These are phyloP conservation scores for Lutjanus erythropterus DNA, from an alignment of 2,113 vertebrate genomes.

Conservation along the genomic window DNA sequence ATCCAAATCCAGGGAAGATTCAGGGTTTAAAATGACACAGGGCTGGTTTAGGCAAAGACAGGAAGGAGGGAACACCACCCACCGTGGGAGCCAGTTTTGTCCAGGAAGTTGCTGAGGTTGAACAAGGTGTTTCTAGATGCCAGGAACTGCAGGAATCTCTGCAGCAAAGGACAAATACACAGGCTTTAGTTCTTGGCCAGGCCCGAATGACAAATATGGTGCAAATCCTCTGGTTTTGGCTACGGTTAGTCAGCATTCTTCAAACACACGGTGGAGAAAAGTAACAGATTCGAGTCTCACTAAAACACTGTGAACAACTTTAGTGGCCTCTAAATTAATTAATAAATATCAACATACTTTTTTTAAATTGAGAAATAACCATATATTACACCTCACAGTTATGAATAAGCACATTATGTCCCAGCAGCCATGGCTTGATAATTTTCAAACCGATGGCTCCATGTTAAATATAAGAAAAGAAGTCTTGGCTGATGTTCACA, in stretches of 20 bases:
- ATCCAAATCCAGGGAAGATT: neutral
- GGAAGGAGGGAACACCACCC: constrained; percentile 58
- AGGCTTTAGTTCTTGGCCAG: neutral
- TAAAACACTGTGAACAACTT: too few species aligned
- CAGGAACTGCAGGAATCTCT: constrained; percentile 98
- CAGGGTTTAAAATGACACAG: neutral
- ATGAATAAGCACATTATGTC: constrained; percentile 8
- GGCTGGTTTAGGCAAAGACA: neutral
- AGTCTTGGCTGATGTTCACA: neutral
- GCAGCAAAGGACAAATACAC: constrained; percentile 52
- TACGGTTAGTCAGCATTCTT: neutral
- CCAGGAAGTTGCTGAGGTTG: constrained; percentile 99
- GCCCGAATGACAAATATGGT: neutral
- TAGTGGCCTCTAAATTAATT: too few species aligned
- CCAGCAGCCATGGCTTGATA: neutral
- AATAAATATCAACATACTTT: too few species aligned
- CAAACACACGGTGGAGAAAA: too few species aligned
- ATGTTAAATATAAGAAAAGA: neutral
- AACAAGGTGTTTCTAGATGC: constrained; percentile 98
- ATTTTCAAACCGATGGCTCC: constrained; percentile 30
- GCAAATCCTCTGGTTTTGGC: neutral
- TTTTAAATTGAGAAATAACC: neutral
- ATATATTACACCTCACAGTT: neutral
- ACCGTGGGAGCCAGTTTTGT: constrained; percentile 99
- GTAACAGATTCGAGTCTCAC: too few species aligned